Conservation (phyloP, 2,888 invertebrate species). For the Hirudinaria manillensis region DNA sequence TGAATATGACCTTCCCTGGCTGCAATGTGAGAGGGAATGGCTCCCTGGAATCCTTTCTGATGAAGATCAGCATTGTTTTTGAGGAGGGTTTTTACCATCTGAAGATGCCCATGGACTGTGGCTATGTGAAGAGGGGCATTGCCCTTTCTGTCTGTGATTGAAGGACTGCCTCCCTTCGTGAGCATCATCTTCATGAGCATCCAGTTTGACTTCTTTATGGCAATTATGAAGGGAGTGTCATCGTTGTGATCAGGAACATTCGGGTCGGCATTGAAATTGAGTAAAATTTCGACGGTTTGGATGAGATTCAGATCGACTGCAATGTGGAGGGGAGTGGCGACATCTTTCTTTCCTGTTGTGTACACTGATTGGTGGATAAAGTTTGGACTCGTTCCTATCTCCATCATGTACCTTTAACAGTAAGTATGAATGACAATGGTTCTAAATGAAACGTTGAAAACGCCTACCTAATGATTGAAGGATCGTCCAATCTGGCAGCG, state of each 20-base stretch:
- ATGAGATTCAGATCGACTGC: conserved; percentile 40
- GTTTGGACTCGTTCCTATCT: conserved; percentile 40
- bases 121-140: conserved; percentile 42
- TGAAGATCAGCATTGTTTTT: conserved; percentile 42
- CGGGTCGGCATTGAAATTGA: conserved; percentile 39
- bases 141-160: conserved; percentile 37
- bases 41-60: conserved; percentile 40
- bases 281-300: conserved; percentile 39
- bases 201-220: conserved; percentile 41
- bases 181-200: conserved; percentile 40
- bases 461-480: conserved; percentile 36
- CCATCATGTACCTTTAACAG: conserved; percentile 39
- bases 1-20: conserved; percentile 43
- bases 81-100: conserved; percentile 39
- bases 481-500: conserved; percentile 41
- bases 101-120: conserved; percentile 41
- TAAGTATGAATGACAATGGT: no score
- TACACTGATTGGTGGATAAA: conserved; percentile 41
- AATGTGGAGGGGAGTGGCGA: conserved; percentile 41
- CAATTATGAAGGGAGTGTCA: conserved; percentile 42
- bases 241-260: conserved; percentile 41
- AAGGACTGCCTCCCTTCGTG: conserved; percentile 40
- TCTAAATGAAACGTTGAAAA: neutral
- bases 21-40: conserved; percentile 42
- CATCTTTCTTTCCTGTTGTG: conserved; percentile 39